Percentiles rank a stretch among this genome's conserved stretches.
Evolutionary conservation across 2,797 vertebrate species (phyloP).

Genomic region (Thamnophis elegans): DNA sequence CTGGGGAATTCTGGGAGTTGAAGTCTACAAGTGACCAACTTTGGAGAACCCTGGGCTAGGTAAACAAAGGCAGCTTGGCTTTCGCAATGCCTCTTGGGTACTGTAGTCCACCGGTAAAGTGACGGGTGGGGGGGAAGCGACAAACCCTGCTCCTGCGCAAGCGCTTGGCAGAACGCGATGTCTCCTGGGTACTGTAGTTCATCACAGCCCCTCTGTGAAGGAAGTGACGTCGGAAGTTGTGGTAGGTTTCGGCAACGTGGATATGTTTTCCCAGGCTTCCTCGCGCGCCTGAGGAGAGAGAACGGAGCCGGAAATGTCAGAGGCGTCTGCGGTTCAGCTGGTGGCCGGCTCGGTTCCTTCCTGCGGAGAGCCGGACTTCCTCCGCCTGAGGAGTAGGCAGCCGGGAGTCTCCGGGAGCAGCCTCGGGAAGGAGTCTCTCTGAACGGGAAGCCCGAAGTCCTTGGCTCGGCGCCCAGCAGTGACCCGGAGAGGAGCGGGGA

Average conservation of each 20-base stretch:
- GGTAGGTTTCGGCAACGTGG: not conserved
- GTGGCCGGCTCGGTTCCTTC: not conserved
- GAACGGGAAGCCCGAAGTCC: not conserved
- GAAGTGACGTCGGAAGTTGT: too few species aligned
- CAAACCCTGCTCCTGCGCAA: not conserved
- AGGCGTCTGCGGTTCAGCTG: not conserved
- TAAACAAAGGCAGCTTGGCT: not conserved
- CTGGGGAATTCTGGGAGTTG: too few species aligned
- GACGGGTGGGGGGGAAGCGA: too few species aligned
- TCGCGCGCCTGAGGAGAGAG: not conserved
- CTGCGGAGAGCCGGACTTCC: not conserved
- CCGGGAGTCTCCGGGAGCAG: not conserved
- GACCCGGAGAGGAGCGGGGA: accelerated
- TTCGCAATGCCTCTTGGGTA: not conserved
- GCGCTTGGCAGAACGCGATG: not conserved
- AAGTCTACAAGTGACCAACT: too few species aligned
- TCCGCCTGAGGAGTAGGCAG: not conserved
- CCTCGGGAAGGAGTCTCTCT: not conserved
- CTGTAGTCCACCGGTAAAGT: not conserved
- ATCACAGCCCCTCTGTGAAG: too few species aligned
- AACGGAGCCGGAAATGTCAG: constrained; percentile 6
- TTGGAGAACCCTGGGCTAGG: not conserved
- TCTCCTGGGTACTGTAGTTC: not conserved
- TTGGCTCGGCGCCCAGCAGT: not conserved
- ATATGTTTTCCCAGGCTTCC: not conserved